phyloP scores from a whole-genome alignment of 30 jellyfish, hydroid and myxozoan species.

The Cassiopea xamachana region DNA sequence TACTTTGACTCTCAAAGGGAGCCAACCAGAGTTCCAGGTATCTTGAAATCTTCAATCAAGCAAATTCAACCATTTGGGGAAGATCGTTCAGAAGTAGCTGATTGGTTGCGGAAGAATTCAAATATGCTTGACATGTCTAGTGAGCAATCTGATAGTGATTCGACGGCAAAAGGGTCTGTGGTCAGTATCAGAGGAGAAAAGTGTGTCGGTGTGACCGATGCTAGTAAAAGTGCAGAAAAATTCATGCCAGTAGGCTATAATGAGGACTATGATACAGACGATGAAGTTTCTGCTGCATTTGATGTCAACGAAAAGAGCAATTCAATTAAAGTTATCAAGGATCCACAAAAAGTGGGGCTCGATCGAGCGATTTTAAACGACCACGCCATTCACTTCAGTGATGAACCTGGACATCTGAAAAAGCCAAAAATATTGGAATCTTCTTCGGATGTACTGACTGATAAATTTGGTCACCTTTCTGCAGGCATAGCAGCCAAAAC shows the following conservation, averaged over 20 bases:
- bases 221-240: not conserved
- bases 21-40: not conserved
- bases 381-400: not conserved
- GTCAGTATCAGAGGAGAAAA: not conserved
- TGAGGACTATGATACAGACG: slow-evolving; percentile 25
- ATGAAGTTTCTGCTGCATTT: slow-evolving; percentile 30
- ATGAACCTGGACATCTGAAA: not conserved
- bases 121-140: not conserved
- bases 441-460: not conserved
- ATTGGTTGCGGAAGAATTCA: slow-evolving; percentile 51
- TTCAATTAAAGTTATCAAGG: not conserved
- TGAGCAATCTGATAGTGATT: slow-evolving; percentile 35
- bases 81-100: slow-evolving; percentile 35
- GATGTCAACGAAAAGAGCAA: not conserved
- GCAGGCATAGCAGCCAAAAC: not conserved
- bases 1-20: not conserved
- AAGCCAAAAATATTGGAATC: not conserved
- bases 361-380: not conserved
- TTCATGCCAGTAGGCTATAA: not conserved
- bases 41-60: slow-evolving; percentile 20
- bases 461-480: not conserved
- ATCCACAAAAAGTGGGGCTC: not conserved
- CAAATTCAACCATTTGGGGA: slow-evolving; percentile 30
- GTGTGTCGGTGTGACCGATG: not conserved
- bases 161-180: slow-evolving; percentile 27